Percentiles rank a stretch among this genome's conserved stretches.
These are phyloP conservation scores for Drosophila niveifrons DNA, from an alignment of 2,888 invertebrate genomes.

Conservation along the genomic window DNA sequence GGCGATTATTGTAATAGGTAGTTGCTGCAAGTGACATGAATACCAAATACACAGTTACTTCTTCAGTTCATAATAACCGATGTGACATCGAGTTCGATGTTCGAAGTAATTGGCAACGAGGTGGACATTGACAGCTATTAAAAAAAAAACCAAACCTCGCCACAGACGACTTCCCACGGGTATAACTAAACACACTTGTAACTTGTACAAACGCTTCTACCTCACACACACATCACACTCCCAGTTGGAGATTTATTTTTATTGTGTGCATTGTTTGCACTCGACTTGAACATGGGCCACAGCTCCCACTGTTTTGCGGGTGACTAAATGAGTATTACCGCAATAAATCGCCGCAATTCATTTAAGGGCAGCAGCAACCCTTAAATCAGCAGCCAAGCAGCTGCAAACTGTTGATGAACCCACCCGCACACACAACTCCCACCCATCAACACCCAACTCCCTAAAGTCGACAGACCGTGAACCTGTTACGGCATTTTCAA, in stretches of 20 bases:
- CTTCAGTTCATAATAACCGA: slow-evolving; percentile 49
- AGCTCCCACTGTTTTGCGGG: slow-evolving; percentile 51
- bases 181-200: slow-evolving; percentile 70
- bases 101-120: slow-evolving; percentile 55
- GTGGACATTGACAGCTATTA: slow-evolving; percentile 53
- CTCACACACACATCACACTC: slow-evolving; percentile 18
- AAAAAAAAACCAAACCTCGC: slow-evolving; percentile 51
- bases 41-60: slow-evolving; percentile 52
- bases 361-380: slow-evolving; percentile 73
- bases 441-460: slow-evolving; percentile 38
- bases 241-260: slow-evolving; percentile 74
- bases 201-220: slow-evolving; percentile 19
- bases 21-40: slow-evolving; percentile 74
- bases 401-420: slow-evolving; percentile 75
- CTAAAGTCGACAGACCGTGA: slow-evolving; percentile 64
- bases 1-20: slow-evolving; percentile 72
- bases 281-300: slow-evolving; percentile 57
- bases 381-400: slow-evolving; percentile 66
- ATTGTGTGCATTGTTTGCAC: slow-evolving; percentile 79
- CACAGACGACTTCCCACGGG: slow-evolving; percentile 75
- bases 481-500: slow-evolving; percentile 74
- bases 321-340: slow-evolving; percentile 80
- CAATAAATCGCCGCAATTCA: slow-evolving; percentile 83
- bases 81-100: slow-evolving; percentile 37
- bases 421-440: slow-evolving; percentile 22